These are phyloP conservation scores for Acridotheres tristis DNA, from an alignment of 2,797 vertebrate species.

Conservation along the genomic window DNA sequence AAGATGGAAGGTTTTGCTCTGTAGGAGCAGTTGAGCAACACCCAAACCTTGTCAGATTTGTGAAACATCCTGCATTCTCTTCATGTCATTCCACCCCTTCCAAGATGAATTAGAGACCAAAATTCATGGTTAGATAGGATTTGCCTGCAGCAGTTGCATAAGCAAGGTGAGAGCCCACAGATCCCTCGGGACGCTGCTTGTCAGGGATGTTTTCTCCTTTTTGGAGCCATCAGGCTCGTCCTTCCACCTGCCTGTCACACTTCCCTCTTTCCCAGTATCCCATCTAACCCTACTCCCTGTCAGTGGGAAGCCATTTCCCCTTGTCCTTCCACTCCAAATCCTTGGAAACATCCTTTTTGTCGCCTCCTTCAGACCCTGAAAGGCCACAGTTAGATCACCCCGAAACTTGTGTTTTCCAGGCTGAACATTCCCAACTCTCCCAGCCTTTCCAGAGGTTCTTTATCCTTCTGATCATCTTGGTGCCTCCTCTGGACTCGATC, in stretches of 20 bases:
- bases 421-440: not conserved
- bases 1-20: not conserved
- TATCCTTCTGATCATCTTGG: not conserved
- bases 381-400: not conserved
- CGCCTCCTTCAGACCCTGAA: not conserved
- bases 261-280: not conserved
- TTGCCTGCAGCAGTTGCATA: accelerated
- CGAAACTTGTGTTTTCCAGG: accelerated
- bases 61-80: not conserved
- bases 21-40: not conserved
- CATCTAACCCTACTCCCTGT: not conserved
- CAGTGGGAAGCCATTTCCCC: not conserved
- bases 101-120: not conserved
- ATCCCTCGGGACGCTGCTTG: not conserved
- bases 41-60: not conserved
- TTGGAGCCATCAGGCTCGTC: not conserved
- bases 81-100: not conserved
- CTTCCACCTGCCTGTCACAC: not conserved
- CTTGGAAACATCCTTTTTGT: not conserved
- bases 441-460: not conserved
- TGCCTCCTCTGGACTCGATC: not conserved
- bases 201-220: not conserved
- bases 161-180: accelerated
- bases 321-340: not conserved
- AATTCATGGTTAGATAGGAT: not conserved